Base-by-base conservation (phyloP, 1,140 invertebrate genomes). In the Physella acuta region DNA sequence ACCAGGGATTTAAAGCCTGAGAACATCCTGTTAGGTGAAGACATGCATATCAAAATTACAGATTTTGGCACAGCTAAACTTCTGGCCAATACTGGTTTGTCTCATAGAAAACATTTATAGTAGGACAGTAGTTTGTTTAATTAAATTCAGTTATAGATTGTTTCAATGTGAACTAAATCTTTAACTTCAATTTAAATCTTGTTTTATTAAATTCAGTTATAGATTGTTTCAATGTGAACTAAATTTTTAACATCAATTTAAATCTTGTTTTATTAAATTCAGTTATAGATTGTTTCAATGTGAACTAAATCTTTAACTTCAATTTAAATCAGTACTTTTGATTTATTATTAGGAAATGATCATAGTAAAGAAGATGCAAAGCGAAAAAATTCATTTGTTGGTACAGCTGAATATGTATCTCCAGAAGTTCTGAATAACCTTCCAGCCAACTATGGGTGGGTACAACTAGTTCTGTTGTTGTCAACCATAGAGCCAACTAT, bases 371-470 rank as follows among this genome's bases (percentile, higher is more conserved):
- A 31, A 2, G 62, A 65, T 3, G 14, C 20, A 3, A 56, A 68
- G 24, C 70, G 83, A 58, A 80, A 81, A 74, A 93, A 92, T 79
- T 98, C 95, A 80, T 98, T 99, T 86, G 95, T 98, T 4, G 97
- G 97, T n/a, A 99, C 97, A 20, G 96, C 97, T 0, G 96, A 99
- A 82, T 99, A 99, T 86, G 95, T 99, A 0, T 97, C 95, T 55
- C 97, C 97, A 5, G 97, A 99, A 85, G 87, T 99, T 20, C 85
- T 99, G 2, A 91, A 91, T 36, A 91, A 94, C 79, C 91, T 93
- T 76, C 89, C 88, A 1, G 90, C 92, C 30, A 91, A 91, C 28
- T 81, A 78, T 70, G 85, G 83, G 82, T 86, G 71, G 72, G 68
- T 77, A n/a, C n/a, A n/a, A n/a, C n/a, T n/a, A n/a, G n/a, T n/a